phyloP scores from a whole-genome alignment of 2,888 invertebrate species.

The Troilus luridus region DNA sequence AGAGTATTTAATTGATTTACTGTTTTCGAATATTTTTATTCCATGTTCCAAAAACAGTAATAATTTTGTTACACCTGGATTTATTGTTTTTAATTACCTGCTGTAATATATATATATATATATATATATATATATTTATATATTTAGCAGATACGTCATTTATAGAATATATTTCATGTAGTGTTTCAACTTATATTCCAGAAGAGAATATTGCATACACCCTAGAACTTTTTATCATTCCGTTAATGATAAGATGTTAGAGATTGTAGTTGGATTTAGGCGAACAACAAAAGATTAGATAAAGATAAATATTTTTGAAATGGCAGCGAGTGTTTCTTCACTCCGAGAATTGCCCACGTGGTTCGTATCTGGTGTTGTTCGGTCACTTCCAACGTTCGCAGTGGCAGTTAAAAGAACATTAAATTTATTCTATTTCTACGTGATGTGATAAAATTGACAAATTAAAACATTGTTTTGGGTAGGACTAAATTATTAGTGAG shows the following conservation, averaged over 20 bases:
- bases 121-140: no score
- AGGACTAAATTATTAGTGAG: no score
- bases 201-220: background rate
- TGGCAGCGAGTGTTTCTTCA: background rate
- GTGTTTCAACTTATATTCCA: background rate
- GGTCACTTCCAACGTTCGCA: background rate
- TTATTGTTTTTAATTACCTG: no score
- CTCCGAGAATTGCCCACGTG: background rate
- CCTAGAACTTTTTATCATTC: background rate
- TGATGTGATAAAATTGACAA: background rate
- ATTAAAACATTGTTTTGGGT: background rate
- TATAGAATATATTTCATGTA: no score
- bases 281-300: slow-evolving; percentile 3
- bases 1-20: no score
- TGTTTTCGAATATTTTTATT: no score
- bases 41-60: no score
- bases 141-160: no score
- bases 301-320: background rate
- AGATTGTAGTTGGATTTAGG: background rate
- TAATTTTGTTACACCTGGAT: no score
- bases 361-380: background rate
- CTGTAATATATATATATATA: no score
- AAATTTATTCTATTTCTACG: background rate
- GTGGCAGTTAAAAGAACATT: background rate
- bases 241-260: background rate